Base-by-base conservation (phyloP, 1,140 invertebrate species). In the Geopemphigus sp. region DNA sequence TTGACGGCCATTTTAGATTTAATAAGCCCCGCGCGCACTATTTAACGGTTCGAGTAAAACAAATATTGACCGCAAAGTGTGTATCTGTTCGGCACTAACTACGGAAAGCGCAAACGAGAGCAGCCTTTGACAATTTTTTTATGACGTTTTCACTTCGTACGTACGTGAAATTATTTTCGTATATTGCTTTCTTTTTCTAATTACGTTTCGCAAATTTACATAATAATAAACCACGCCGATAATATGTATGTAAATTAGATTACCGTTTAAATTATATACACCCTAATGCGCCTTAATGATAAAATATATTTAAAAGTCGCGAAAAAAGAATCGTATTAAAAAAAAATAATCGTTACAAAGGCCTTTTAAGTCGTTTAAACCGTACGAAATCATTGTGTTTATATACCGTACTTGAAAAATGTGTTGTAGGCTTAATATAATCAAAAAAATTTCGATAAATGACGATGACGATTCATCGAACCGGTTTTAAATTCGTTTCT, bases 171-270 rank as follows among this genome's bases (percentile, higher is more conserved):
- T 45, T 14, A 45, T 45, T 12, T 24, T 64, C n/a, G 8, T 45
- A 22, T 22, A 47, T 66, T 66, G 11, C 32, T 56, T 39, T 39
- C 32, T 64, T 64, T 47, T 61, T 47, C 5, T 66, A 66, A 66
- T 45, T 39, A 39, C 3, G 17, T 14, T 15, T 45, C 14, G n/a
- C 19, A 66, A n/a, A 66, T 66, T 66, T 47, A 47, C 64, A 66
- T 66, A 47, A 66, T 1, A 66, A 66, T 45, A 22, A 66, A 66
- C 14, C 39, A 66, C n/a, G 47, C 64, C 12, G 15, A 47, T 66
- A 14, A 47, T 45, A 45, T n/a, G n/a, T 47, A 66, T 66, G 19
- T 45, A n/a, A 64, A 66, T 66, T 66, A 66, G n/a, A 66, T 45
- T 39, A n/a, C 39, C 5, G 5, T 66, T 39, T 45, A 11, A 39